Evolutionary conservation across 2,888 invertebrate genomes (phyloP).

Genomic region (Bembecia ichneumoniformis): DNA sequence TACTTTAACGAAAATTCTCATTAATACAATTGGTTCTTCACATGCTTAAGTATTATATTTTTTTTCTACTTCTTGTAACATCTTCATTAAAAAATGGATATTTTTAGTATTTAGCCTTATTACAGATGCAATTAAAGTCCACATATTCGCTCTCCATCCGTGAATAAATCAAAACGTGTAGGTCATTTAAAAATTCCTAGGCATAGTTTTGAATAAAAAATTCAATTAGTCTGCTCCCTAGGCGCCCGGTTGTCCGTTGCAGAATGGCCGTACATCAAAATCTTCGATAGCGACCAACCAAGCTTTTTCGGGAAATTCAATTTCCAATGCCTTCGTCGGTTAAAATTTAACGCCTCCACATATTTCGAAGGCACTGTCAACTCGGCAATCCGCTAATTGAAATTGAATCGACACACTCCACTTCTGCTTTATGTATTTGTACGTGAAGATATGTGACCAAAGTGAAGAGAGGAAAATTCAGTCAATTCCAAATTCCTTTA

Average conservation of each 20-base stretch:
- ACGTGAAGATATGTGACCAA: no score
- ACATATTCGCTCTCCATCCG: no score
- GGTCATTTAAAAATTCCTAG: background rate
- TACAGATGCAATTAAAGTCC: no score
- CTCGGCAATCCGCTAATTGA: background rate
- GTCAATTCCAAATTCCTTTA: no score
- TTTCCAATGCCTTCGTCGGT: conserved; percentile 17
- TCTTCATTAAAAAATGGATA: no score
- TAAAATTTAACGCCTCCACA: conserved; percentile 8
- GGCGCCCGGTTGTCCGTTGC: background rate
- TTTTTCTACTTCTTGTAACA: no score
- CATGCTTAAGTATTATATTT: no score
- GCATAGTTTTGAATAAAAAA: conserved; percentile 21
- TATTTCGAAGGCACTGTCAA: conserved; percentile 6
- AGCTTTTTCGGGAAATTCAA: conserved; percentile 21
- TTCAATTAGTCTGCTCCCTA: conserved; percentile 24
- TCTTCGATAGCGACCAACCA: conserved; percentile 17
- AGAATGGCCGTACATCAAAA: conserved; percentile 22
- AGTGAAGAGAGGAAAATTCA: no score
- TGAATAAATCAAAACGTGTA: background rate
- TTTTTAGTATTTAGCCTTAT: no score
- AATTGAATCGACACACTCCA: background rate
- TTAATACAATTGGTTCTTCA: no score
- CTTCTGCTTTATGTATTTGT: no score
- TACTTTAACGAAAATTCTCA: no score